phyloP scores from a whole-genome alignment of 2,888 invertebrate genomes.

The Sipha maydis region DNA sequence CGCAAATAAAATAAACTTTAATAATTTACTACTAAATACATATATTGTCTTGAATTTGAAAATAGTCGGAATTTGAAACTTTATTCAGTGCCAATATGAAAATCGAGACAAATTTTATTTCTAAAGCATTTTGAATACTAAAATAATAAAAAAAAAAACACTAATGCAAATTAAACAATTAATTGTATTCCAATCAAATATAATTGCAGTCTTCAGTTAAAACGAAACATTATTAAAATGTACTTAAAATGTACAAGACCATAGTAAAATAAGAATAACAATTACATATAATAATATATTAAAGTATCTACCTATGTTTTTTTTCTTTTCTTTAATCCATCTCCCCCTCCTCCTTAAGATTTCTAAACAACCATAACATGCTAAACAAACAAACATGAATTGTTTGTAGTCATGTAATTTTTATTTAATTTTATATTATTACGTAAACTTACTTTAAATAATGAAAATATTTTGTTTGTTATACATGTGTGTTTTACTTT shows the following conservation, averaged over 20 bases:
- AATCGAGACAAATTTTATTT: background rate
- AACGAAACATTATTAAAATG: background rate
- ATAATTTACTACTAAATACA: background rate
- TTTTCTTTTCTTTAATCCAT: background rate
- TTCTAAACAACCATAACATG: background rate
- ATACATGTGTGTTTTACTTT: constrained; percentile 1
- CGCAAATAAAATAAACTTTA: background rate
- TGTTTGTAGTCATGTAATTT: background rate
- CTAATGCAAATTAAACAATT: background rate
- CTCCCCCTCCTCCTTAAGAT: constrained; percentile 3
- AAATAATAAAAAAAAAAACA: background rate
- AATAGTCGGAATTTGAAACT: background rate
- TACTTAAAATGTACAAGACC: background rate
- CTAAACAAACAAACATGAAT: too few species aligned
- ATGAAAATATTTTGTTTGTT: constrained; percentile 19
- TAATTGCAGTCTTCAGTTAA: background rate
- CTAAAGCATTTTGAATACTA: background rate
- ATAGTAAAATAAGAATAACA: background rate
- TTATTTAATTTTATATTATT: constrained; percentile 16
- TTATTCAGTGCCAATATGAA: background rate
- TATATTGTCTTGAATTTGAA: background rate
- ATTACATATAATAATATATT: background rate
- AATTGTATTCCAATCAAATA: background rate
- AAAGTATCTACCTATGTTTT: background rate
- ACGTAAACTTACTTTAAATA: background rate